These are phyloP conservation scores for Ypsolopha scabrella DNA, from an alignment of 2,888 invertebrate genomes.

Conservation along the genomic window DNA sequence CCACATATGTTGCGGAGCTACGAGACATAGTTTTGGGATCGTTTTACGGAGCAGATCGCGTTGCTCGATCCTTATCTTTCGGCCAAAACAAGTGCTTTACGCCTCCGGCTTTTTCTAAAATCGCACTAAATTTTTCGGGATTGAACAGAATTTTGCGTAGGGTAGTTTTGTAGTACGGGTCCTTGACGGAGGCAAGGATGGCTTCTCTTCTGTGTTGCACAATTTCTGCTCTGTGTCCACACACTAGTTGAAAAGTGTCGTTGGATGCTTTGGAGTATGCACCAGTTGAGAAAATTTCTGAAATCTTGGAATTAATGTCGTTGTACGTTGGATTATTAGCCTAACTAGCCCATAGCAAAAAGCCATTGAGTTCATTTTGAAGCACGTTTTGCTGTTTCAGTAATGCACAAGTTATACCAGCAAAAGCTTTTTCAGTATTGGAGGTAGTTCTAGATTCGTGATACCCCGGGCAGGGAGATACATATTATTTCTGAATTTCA, in stretches of 20 bases:
- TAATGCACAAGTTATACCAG: not conserved
- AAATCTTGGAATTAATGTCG: not conserved
- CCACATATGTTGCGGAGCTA: too few relatives aligned
- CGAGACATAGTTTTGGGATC: too few relatives aligned
- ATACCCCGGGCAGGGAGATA: too few relatives aligned
- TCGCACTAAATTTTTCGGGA: not conserved
- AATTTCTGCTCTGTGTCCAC: not conserved
- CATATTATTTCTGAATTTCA: too few relatives aligned
- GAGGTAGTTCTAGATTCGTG: too few relatives aligned
- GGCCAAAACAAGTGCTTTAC: too few relatives aligned
- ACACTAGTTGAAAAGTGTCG: not conserved
- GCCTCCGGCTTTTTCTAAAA: too few relatives aligned
- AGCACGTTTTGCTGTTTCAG: not conserved
- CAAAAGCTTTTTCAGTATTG: not conserved
- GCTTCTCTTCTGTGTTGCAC: not conserved
- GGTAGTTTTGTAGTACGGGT: not conserved
- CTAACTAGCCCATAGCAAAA: not conserved
- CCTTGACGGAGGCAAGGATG: not conserved
- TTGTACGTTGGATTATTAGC: not conserved
- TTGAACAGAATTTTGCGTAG: constrained; percentile 1
- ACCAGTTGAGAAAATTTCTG: not conserved
- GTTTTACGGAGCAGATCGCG: too few relatives aligned
- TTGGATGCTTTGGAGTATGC: not conserved
- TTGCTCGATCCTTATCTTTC: too few relatives aligned
- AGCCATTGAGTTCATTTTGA: not conserved